Evolutionary conservation across 2,797 vertebrate species (phyloP).

Genomic region (Podarcis siculus): DNA sequence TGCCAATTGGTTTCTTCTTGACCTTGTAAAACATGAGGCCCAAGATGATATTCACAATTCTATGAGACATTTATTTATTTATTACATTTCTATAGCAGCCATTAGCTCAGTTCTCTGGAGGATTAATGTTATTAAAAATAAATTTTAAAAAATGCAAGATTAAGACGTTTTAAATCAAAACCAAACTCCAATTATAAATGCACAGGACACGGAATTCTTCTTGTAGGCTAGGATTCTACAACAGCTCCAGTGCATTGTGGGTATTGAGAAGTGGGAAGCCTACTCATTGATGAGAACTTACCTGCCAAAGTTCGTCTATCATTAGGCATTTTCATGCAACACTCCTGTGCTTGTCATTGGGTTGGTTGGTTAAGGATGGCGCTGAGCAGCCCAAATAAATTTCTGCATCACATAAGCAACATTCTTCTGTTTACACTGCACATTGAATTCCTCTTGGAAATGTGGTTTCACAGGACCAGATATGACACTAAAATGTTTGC

Average conservation of each 20-base stretch:
- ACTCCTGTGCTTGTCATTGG: too few species aligned
- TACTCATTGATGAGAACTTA: neutral
- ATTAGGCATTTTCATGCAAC: neutral
- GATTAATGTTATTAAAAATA: neutral
- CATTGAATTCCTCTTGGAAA: neutral
- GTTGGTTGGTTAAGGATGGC: neutral
- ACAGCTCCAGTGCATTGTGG: neutral
- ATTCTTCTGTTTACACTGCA: accelerated
- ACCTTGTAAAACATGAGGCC: neutral
- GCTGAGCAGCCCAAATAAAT: neutral
- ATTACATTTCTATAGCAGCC: neutral
- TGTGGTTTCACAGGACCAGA: neutral
- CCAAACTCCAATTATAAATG: too few species aligned
- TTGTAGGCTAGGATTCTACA: neutral
- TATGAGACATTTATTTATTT: neutral
- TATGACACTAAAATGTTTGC: neutral
- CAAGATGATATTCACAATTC: neutral
- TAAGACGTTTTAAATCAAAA: too few species aligned
- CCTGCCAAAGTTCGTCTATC: neutral
- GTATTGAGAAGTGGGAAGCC: neutral
- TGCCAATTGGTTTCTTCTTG: neutral
- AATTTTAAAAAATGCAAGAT: too few species aligned
- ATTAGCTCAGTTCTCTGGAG: too few species aligned
- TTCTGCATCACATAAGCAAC: neutral
- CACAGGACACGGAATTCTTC: neutral